phyloP scores from a whole-genome alignment of 2,888 invertebrate species.

The Acanthopleura granulata region DNA sequence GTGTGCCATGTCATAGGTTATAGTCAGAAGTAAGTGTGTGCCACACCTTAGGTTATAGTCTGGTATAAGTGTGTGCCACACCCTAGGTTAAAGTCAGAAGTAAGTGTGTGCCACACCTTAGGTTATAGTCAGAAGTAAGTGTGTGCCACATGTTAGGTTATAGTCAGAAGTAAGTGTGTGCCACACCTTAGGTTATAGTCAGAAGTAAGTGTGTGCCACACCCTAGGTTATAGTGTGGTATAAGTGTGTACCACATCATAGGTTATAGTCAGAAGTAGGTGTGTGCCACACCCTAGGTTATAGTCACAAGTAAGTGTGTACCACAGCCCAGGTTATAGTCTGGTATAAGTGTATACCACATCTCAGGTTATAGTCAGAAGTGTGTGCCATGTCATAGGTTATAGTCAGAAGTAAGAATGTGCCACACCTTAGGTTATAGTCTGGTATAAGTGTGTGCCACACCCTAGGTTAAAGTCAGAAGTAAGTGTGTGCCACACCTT shows the following conservation, averaged over 20 bases:
- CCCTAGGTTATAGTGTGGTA: too few species aligned
- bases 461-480: constrained; percentile 76
- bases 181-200: constrained; percentile 72
- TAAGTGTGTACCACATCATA: too few species aligned
- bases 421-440: constrained; percentile 72
- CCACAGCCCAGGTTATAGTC: constrained; percentile 77
- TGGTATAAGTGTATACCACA: constrained; percentile 70
- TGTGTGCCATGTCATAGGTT: constrained; percentile 72
- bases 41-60: constrained; percentile 72
- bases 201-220: constrained; percentile 70
- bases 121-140: constrained; percentile 70
- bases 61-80: constrained; percentile 72
- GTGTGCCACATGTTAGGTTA: too few species aligned
- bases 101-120: too few species aligned
- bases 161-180: constrained; percentile 70
- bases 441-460: constrained; percentile 72
- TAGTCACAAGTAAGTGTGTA: constrained; percentile 70
- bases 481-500: too few species aligned
- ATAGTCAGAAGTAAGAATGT: constrained; percentile 70
- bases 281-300: constrained; percentile 80
- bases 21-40: constrained; percentile 70
- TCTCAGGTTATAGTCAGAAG: constrained; percentile 73
- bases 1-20: constrained; percentile 71
- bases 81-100: constrained; percentile 76
- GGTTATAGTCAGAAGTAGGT: constrained; percentile 70